Conservation (phyloP, 2,113 vertebrate genomes). For the Thymallus thymallus region DNA sequence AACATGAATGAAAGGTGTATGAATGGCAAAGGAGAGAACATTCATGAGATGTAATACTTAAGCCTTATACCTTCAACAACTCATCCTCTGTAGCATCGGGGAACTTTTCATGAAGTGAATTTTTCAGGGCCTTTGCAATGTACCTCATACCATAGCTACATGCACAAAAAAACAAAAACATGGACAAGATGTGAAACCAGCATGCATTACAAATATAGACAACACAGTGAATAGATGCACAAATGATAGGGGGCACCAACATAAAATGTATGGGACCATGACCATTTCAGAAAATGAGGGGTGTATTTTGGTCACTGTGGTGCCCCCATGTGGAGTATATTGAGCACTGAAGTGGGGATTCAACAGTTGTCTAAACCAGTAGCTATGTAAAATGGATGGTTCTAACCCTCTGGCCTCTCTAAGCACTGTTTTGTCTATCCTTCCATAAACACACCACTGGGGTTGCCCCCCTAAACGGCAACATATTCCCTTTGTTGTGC, state of each 20-base stretch:
- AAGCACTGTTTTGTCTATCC: neutral
- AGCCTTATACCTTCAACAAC: slow-evolving; percentile 86
- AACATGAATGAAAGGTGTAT: neutral
- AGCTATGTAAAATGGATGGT: neutral
- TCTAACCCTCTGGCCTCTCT: neutral
- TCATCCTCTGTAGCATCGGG: slow-evolving; percentile 96
- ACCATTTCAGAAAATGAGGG: neutral
- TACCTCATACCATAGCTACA: slow-evolving; percentile 97
- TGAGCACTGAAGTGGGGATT: neutral
- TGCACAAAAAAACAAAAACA: slow-evolving; percentile 40
- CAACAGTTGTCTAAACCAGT: neutral
- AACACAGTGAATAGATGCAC: neutral
- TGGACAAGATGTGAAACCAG: slow-evolving; percentile 25
- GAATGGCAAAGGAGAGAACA: neutral
- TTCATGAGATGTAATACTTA: no score
- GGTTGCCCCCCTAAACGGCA: neutral
- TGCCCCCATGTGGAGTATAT: slow-evolving; percentile 46
- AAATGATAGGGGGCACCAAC: neutral
- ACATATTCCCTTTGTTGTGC: no score
- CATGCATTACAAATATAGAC: slow-evolving; percentile 29
- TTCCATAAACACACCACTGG: neutral
- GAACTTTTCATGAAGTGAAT: slow-evolving; percentile 93
- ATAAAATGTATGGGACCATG: neutral
- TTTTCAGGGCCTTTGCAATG: slow-evolving; percentile 96
- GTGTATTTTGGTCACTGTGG: neutral